Evolutionary conservation across 2,888 invertebrate genomes (phyloP).

Genomic region (Trissolcus brochymenae): DNA sequence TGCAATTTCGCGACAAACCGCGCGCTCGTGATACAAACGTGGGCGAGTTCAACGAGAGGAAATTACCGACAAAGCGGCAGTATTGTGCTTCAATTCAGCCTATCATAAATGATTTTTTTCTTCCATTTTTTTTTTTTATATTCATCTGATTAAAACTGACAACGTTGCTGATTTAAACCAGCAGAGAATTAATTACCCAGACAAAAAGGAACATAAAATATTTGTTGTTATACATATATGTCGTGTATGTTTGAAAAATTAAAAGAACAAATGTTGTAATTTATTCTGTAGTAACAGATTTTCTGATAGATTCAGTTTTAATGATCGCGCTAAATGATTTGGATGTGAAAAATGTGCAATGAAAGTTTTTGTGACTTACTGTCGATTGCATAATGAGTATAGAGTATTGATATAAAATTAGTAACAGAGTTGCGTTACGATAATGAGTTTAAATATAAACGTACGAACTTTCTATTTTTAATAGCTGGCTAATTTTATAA

Average conservation of each 20-base stretch:
- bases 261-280: too few relatives aligned
- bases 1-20: slow-evolving; percentile 34
- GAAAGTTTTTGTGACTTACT: too few relatives aligned
- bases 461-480: slow-evolving; percentile 39
- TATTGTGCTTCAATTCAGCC: slow-evolving; percentile 6
- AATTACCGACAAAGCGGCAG: slow-evolving; percentile 44
- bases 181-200: too few relatives aligned
- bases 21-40: slow-evolving; percentile 35
- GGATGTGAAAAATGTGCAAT: too few relatives aligned
- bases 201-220: too few relatives aligned
- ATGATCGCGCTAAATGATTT: too few relatives aligned
- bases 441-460: slow-evolving; percentile 40
- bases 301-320: too few relatives aligned
- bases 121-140: neutral
- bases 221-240: too few relatives aligned
- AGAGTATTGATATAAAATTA: slow-evolving; percentile 28
- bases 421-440: slow-evolving; percentile 19
- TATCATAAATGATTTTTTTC: neutral
- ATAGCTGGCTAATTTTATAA: slow-evolving; percentile 37
- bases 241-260: too few relatives aligned
- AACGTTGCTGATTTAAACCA: too few relatives aligned
- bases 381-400: neutral
- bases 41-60: slow-evolving; percentile 42
- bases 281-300: too few relatives aligned
- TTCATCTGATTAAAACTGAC: neutral